Evolutionary conservation across 2,888 invertebrate species (phyloP).

Genomic region (Cerastis rubricosa): DNA sequence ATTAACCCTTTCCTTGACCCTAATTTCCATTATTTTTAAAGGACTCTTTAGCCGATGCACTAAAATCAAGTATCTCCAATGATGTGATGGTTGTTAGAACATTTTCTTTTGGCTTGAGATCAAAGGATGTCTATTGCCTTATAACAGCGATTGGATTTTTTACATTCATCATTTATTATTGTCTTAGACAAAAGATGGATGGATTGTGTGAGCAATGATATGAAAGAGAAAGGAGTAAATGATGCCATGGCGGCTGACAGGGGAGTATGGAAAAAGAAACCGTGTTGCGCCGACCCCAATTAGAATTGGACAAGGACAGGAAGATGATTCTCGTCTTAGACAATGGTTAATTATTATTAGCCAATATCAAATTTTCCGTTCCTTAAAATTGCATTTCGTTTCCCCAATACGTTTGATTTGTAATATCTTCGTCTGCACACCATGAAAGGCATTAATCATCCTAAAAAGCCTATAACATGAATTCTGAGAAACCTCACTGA

Average conservation of each 20-base stretch:
- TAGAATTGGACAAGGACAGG: no score
- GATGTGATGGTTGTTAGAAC: neutral
- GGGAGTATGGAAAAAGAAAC: no score
- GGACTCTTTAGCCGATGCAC: neutral
- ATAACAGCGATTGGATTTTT: no score
- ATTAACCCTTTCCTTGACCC: conserved; percentile 10
- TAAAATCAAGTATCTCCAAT: conserved; percentile 15
- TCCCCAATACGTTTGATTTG: neutral
- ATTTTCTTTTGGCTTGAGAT: neutral
- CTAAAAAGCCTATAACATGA: conserved; percentile 9
- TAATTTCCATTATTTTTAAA: neutral
- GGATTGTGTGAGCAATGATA: no score
- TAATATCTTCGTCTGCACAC: conserved; percentile 8
- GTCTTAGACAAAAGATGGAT: no score
- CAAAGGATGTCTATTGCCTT: neutral
- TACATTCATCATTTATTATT: no score
- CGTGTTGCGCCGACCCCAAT: no score
- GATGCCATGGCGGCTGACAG: no score
- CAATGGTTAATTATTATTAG: no score
- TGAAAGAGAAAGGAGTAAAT: no score
- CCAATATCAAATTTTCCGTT: neutral
- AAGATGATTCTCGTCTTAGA: no score
- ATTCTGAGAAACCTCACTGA: conserved; percentile 8
- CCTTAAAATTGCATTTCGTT: neutral
- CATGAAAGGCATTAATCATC: conserved; percentile 9